Conservation (phyloP, 2,113 vertebrate species). For the Sigmodon hispidus region DNA sequence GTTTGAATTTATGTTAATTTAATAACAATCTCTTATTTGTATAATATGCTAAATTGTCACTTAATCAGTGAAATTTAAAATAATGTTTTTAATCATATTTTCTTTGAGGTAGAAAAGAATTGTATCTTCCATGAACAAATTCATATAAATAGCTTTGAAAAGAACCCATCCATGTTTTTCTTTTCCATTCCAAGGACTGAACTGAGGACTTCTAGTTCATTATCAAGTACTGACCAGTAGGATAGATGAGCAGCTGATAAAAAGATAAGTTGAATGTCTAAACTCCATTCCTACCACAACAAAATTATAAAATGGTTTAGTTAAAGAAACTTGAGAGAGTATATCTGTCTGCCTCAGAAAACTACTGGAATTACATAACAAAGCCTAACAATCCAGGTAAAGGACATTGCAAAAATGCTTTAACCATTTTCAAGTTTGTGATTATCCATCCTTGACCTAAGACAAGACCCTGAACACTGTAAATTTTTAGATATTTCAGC, state of each 20-base stretch:
- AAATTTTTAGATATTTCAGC: background rate
- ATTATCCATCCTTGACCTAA: background rate
- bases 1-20: background rate
- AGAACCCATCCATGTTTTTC: background rate
- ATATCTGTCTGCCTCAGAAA: rapidly evolving
- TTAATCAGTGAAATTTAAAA: background rate
- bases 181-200: background rate
- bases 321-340: background rate
- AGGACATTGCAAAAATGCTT: background rate
- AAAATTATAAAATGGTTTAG: background rate
- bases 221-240: background rate
- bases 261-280: background rate
- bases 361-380: background rate
- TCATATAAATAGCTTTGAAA: background rate
- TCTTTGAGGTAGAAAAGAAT: background rate
- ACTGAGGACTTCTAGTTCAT: background rate
- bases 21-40: background rate
- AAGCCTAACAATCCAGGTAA: background rate
- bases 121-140: background rate
- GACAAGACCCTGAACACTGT: background rate
- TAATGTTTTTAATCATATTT: background rate
- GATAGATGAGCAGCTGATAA: background rate
- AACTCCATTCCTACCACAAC: background rate
- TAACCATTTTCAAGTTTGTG: background rate
- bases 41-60: background rate